Evolutionary conservation across 1,140 invertebrate genomes (phyloP).

Genomic region (Thalassaphorura encarpata): DNA sequence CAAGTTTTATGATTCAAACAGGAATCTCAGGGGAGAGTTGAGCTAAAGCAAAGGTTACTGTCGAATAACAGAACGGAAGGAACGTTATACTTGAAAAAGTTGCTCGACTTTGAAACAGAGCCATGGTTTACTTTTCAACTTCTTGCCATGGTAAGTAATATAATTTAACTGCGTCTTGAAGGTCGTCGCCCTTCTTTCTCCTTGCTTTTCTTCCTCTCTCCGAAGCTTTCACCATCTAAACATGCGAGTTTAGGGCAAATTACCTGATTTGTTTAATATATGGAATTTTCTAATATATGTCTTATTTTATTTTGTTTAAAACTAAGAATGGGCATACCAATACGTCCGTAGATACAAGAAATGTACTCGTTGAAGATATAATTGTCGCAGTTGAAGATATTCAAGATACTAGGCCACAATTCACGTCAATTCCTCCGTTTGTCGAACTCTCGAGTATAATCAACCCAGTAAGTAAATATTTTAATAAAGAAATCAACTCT

Average conservation of each 20-base stretch:
- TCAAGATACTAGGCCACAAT: conserved; percentile 27
- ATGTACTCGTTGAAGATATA: conserved; percentile 28
- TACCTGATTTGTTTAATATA: background rate
- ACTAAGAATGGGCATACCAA: conserved; percentile 29
- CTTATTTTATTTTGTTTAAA: too few species aligned
- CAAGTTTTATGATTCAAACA: too few species aligned
- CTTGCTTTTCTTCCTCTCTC: background rate
- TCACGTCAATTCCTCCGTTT: conserved; percentile 18
- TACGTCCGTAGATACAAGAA: conserved; percentile 25
- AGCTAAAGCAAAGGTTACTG: conserved; percentile 23
- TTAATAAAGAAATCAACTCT: too few species aligned
- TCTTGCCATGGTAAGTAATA: conserved; percentile 26
- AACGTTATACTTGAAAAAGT: conserved; percentile 21
- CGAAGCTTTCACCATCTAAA: background rate
- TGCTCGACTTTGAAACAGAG: conserved; percentile 28
- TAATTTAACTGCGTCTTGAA: background rate
- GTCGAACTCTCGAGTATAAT: conserved; percentile 5
- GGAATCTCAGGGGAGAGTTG: conserved; percentile 18
- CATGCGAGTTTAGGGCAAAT: background rate
- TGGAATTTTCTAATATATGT: background rate
- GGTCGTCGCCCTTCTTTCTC: background rate
- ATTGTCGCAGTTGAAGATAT: conserved; percentile 26
- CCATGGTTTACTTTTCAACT: conserved; percentile 32
- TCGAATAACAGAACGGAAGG: conserved; percentile 30
- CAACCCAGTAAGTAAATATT: background rate